Evolutionary conservation across 2,888 invertebrate species (phyloP).

Genomic region (Eupeodes luniger): DNA sequence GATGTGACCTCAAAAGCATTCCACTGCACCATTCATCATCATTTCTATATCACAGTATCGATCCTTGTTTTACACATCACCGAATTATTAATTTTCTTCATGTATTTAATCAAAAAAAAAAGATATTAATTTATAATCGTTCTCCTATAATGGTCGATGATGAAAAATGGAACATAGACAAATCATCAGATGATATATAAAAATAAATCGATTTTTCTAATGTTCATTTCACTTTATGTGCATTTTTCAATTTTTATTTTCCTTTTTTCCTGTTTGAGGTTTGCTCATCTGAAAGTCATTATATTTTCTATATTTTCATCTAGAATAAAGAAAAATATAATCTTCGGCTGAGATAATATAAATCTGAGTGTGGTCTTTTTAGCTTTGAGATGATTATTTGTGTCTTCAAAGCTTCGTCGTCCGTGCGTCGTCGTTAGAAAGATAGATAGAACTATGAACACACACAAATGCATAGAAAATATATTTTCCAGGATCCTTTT

Average conservation of each 20-base stretch:
- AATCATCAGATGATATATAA: neutral
- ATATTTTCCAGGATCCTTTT: neutral
- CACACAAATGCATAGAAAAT: neutral
- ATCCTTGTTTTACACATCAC: constrained; percentile 5
- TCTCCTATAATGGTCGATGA: neutral
- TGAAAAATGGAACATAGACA: neutral
- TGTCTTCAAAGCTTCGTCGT: neutral
- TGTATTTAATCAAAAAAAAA: neutral
- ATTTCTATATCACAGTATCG: constrained; percentile 1
- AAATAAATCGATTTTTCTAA: constrained; percentile 13
- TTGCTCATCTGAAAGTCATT: constrained; percentile 22
- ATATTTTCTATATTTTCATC: constrained; percentile 9
- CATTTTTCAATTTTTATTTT: neutral
- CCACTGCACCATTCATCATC: neutral
- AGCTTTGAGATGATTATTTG: constrained; percentile 15
- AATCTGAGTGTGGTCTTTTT: neutral
- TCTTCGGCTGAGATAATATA: constrained; percentile 1
- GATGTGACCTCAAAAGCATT: neutral
- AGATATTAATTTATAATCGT: constrained; percentile 9
- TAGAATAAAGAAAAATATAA: constrained; percentile 10
- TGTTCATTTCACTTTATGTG: constrained; percentile 1
- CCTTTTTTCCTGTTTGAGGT: neutral
- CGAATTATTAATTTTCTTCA: neutral
- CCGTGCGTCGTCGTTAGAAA: too few relatives aligned
- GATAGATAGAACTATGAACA: neutral